Percentiles rank a stretch among this genome's conserved stretches.
phyloP scores from a whole-genome alignment of 2,888 invertebrate genomes.

The Epistrophe grossulariae region DNA sequence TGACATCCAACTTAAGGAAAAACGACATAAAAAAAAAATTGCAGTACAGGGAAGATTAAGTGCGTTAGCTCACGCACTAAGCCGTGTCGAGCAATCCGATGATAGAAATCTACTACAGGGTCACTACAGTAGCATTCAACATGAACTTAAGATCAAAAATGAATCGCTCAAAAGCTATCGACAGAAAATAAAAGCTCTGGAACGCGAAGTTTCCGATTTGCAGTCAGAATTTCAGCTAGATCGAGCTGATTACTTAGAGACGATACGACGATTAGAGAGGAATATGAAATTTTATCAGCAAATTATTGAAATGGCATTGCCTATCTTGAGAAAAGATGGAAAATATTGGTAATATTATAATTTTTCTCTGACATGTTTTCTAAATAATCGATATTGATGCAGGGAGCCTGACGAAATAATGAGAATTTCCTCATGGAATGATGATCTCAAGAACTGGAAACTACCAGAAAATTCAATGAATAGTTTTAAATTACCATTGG shows the following conservation, averaged over 20 bases:
- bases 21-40: slow-evolving; percentile 87
- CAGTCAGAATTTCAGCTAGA: slow-evolving; percentile 93
- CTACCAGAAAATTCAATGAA: slow-evolving; percentile 88
- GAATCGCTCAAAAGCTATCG: slow-evolving; percentile 88
- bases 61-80: slow-evolving; percentile 86
- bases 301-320: slow-evolving; percentile 88
- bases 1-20: slow-evolving; percentile 89
- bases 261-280: slow-evolving; percentile 90
- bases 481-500: slow-evolving; percentile 89
- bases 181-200: slow-evolving; percentile 87
- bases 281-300: slow-evolving; percentile 88
- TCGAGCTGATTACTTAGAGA: slow-evolving; percentile 92
- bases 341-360: slow-evolving; percentile 86
- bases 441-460: slow-evolving; percentile 89
- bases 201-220: slow-evolving; percentile 90
- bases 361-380: neutral
- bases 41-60: slow-evolving; percentile 88
- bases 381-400: neutral
- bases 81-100: slow-evolving; percentile 87
- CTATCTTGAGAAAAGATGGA: slow-evolving; percentile 89
- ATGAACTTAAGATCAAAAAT: slow-evolving; percentile 90
- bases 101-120: slow-evolving; percentile 88
- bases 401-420: slow-evolving; percentile 89
- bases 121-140: slow-evolving; percentile 91
- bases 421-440: slow-evolving; percentile 89